Percentiles rank a stretch among this genome's conserved stretches.
Conservation (phyloP, 2,888 invertebrate species). For the Parthenolecanium corni region DNA sequence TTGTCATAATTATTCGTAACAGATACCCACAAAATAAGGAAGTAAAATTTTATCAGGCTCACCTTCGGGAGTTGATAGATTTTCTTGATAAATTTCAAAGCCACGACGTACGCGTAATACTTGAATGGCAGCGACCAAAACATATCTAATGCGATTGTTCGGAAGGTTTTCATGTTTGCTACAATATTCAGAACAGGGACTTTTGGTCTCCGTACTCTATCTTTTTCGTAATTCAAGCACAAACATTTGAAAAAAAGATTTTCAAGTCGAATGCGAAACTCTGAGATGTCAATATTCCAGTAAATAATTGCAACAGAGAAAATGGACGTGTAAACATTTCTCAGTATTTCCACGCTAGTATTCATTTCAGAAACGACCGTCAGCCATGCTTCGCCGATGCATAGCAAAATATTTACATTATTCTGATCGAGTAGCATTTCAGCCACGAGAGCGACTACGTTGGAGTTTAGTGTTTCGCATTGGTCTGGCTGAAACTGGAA, state of each 20-base stretch:
- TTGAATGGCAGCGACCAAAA: constrained; percentile 17
- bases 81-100: not conserved
- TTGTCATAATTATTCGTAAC: not conserved
- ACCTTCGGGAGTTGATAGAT: not conserved
- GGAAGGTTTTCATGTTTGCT: not conserved
- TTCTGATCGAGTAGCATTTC: not conserved
- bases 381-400: not conserved
- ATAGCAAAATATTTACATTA: not conserved
- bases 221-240: not conserved
- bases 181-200: not conserved
- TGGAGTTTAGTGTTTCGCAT: too few species aligned
- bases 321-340: not conserved
- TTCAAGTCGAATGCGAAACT: not conserved
- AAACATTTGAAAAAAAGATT: not conserved
- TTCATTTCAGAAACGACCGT: not conserved
- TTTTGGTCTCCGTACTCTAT: not conserved
- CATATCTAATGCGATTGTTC: not conserved
- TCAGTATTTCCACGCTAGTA: not conserved
- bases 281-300: constrained; percentile 12
- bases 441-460: too few species aligned
- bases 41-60: not conserved
- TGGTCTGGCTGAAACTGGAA: too few species aligned
- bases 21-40: not conserved
- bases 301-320: not conserved
- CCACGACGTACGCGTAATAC: not conserved